Conservation (phyloP, 1,140 invertebrate genomes). For the Halotydeus destructor region DNA sequence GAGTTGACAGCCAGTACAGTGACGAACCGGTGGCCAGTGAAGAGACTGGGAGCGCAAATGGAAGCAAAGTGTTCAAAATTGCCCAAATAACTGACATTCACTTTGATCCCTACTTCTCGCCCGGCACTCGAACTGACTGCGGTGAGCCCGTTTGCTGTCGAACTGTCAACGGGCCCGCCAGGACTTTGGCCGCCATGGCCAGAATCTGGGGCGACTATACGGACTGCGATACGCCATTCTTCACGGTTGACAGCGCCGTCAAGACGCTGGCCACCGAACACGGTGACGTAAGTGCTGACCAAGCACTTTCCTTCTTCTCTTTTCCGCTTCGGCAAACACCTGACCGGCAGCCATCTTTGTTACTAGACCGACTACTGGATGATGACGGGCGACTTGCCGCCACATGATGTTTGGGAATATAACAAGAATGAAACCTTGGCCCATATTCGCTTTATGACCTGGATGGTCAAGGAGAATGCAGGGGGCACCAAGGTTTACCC, state of each 20-base stretch:
- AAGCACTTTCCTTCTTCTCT: neutral
- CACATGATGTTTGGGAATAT: constrained; percentile 94
- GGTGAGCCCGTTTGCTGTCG: constrained; percentile 71
- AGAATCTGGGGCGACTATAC: constrained; percentile 72
- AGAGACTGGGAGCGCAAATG: neutral
- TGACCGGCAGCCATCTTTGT: neutral
- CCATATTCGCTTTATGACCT: constrained; percentile 56
- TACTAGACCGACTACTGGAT: constrained; percentile 60
- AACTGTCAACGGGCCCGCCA: neutral
- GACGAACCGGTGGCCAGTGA: neutral
- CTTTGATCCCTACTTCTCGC: constrained; percentile 72
- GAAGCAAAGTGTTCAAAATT: neutral
- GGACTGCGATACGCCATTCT: constrained; percentile 71
- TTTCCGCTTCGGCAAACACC: neutral
- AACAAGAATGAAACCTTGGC: constrained; percentile 65
- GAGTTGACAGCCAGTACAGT: neutral
- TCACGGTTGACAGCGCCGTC: constrained; percentile 74
- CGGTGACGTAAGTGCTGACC: too few relatives aligned
- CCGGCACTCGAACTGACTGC: constrained; percentile 70
- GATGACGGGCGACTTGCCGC: constrained; percentile 92
- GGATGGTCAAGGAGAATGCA: constrained; percentile 56
- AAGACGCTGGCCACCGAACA: too few relatives aligned
- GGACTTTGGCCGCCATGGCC: constrained; percentile 27
- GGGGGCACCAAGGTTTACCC: constrained; percentile 81
- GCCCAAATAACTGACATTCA: constrained; percentile 78